phyloP scores from a whole-genome alignment of 64 coral and sea anemone genomes.

The Stichodactyla helianthus region DNA sequence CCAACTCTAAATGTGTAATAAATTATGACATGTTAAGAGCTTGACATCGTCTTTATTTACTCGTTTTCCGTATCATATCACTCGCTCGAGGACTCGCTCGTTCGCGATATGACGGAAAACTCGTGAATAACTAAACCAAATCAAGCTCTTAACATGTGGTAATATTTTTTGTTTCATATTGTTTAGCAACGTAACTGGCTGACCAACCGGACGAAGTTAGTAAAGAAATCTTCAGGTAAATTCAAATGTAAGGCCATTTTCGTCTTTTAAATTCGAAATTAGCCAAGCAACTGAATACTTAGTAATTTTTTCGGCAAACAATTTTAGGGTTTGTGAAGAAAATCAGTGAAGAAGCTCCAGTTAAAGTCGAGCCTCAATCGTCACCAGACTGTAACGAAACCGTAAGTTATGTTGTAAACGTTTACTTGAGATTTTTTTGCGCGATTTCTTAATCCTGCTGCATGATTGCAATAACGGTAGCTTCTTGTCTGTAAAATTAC shows the following conservation, averaged over 20 bases:
- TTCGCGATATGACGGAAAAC: too few species aligned
- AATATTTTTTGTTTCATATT: neutral
- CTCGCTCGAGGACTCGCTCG: too few species aligned
- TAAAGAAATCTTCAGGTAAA: neutral
- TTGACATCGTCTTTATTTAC: too few species aligned
- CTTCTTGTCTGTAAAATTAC: too few species aligned
- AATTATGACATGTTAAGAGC: too few species aligned
- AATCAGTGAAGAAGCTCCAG: neutral
- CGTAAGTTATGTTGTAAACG: neutral
- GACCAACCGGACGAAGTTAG: neutral
- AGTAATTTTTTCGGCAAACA: neutral
- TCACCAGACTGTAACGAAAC: neutral
- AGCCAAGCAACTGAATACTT: neutral
- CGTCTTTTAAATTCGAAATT: neutral
- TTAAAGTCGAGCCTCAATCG: neutral
- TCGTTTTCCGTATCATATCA: too few species aligned
- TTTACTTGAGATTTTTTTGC: neutral
- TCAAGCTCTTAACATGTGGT: too few species aligned
- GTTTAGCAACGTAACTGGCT: neutral
- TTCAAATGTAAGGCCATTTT: neutral
- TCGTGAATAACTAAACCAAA: too few species aligned
- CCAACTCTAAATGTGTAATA: too few species aligned
- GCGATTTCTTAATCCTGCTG: too few species aligned
- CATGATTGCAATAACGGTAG: too few species aligned
- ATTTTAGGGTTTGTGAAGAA: neutral